Evolutionary conservation across 2,888 invertebrate genomes (phyloP), one percentile per base, ranked within the genome.

Genomic region (Nasonovia ribisnigri): DNA sequence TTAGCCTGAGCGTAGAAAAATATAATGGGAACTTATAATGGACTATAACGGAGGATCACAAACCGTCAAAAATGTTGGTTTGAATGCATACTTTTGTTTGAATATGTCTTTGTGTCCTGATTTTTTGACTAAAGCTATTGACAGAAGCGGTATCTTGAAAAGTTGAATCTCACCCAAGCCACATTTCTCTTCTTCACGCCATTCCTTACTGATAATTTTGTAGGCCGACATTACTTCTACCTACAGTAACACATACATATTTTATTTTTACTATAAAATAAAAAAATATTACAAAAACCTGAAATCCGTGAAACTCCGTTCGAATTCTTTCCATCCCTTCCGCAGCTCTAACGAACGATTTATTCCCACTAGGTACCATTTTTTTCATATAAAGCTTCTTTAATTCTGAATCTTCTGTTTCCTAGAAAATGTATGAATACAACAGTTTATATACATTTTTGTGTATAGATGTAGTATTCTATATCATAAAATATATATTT

Each of bases 131-230:
- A 97, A 96, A 26, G 97, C 96, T 94, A 97, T 95, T 26, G 96
- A 96, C 94, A 96, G 96, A 95, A 96, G 96, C 89, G 97, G 97
- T 95, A 97, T 95, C 94, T 96, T 96, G 95, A 97, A 97, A 3
- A 97, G 96, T 95, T 96, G 96, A 95, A 97, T 97, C 95, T 97
- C 97, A 93, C 96, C 96, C 43, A 97, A 95, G 0, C 97, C 97
- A 95, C 97, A 97, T 95, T 97, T 97, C 95, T 97, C 97, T 24
- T 96, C 96, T 95, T 97, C 97, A 42, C 96, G 96, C 95, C 97
- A 97, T 94, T 96, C 97, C 95, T 97, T 97, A 42, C 97, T 96
- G 1, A 97, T 96, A 67, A 97, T 96, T 95, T 97, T 97, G 95
- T 97, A 97, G 0, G 97, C 97, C 0, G 97, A 91, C 29, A 84